phyloP scores from a whole-genome alignment of 2,888 invertebrate species.

The Acleris cristana region DNA sequence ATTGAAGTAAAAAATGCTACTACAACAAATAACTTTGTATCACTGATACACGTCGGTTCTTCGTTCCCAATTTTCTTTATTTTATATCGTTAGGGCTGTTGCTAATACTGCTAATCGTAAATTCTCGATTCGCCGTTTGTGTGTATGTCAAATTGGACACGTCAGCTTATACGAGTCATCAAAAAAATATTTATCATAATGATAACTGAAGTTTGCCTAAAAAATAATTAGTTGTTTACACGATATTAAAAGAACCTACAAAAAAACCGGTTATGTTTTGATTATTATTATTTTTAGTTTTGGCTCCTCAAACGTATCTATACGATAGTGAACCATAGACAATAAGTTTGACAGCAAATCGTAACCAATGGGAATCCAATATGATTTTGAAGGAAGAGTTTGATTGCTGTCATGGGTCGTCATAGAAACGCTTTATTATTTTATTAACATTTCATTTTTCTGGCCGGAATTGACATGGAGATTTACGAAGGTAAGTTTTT shows the following conservation, averaged over 20 bases:
- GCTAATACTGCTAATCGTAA: not conserved
- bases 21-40: constrained; percentile 22
- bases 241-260: not conserved
- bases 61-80: constrained; percentile 22
- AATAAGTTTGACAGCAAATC: constrained; percentile 18
- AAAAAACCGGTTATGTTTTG: too few species aligned
- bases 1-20: constrained; percentile 38
- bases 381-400: constrained; percentile 51
- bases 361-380: constrained; percentile 60
- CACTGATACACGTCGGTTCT: constrained; percentile 35
- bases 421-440: constrained; percentile 80
- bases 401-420: constrained; percentile 79
- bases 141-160: constrained; percentile 14
- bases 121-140: constrained; percentile 8
- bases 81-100: constrained; percentile 20
- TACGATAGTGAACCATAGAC: constrained; percentile 29
- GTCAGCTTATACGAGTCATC: constrained; percentile 4
- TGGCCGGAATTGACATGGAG: constrained; percentile 78
- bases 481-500: constrained; percentile 72
- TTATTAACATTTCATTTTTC: constrained; percentile 73
- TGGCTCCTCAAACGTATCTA: constrained; percentile 17
- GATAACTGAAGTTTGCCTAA: too few species aligned
- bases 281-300: too few species aligned
- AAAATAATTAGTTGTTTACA: too few species aligned
- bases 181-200: not conserved